phyloP scores from a whole-genome alignment of 2,888 invertebrate species.

The Drosophila paranaensis region DNA sequence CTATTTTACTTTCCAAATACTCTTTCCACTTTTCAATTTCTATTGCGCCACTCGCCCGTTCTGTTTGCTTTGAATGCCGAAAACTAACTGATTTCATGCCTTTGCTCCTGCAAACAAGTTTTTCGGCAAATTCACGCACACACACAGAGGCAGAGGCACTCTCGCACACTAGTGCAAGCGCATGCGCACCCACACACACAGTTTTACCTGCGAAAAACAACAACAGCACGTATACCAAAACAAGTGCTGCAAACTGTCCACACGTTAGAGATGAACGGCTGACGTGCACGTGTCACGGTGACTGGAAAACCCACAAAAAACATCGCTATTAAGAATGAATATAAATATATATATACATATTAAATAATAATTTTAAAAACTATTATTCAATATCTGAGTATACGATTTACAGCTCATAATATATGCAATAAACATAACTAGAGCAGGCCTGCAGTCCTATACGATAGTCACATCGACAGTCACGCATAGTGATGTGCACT shows the following conservation, averaged over 20 bases:
- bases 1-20: neutral
- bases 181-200: constrained; percentile 28
- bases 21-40: neutral
- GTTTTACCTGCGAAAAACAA: constrained; percentile 50
- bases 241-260: constrained; percentile 35
- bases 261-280: constrained; percentile 40
- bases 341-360: neutral
- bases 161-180: neutral
- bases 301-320: neutral
- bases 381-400: too few relatives aligned
- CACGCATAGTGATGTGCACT: neutral
- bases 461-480: neutral
- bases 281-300: constrained; percentile 1
- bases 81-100: constrained; percentile 52
- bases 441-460: neutral
- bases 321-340: neutral
- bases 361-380: too few relatives aligned
- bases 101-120: constrained; percentile 55
- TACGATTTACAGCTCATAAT: neutral
- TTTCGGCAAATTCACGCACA: constrained; percentile 45
- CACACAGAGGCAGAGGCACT: neutral
- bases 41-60: constrained; percentile 5
- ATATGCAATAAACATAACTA: neutral
- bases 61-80: constrained; percentile 53
- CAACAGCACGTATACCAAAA: constrained; percentile 29